Evolutionary conservation across 2,113 vertebrate genomes (phyloP), one percentile per base, ranked within the genome.

Genomic region (Carlito syrichta): DNA sequence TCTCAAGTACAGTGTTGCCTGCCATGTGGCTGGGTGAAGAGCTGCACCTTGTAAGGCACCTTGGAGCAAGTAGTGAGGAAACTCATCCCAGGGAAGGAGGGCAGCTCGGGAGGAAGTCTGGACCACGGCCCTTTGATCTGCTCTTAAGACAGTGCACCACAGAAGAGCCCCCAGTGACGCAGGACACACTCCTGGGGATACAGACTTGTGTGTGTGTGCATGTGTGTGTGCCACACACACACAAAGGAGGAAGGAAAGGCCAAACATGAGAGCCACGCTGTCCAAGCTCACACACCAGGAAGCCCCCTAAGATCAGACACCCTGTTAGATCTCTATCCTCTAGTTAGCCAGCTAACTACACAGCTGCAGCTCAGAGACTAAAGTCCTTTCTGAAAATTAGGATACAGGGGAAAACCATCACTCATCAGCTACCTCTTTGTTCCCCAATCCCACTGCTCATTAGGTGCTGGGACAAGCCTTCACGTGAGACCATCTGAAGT

Each of bases 331-430:
- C 5, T 35, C 60, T 35, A 74, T 89, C 76, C 35, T 14, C 81
- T 73, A 45, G 45, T 93, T 56, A 87, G 92, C 94, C 52, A 50
- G 43, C 43, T 81, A 60, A 95, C 32, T 66, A n/a, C n/a, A n/a
- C n/a, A 62, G 73, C 78, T 93, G 68, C 69, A 68, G 79, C 35
- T 82, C 96, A 96, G 68, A 81, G 78, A 96, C 96, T 95, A 69
- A 90, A 97, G 86, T 91, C 98, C 87, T 97, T 95, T 96, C 58
- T 89, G 96, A 96, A 96, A 27, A 76, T 74, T 69, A 73, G 87
- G 92, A 89, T 91, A 71, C 8, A 97, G 43, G 91, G 40, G 45
- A 78, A 73, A 60, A 19, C 20, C 30, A 68, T 48, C 45, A 43
- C 56, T 94, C 93, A 66, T 54, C n/a, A 5, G 16, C 3, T 74